Conservation (phyloP, 2,888 invertebrate species). For the Nomada lathburiana region DNA sequence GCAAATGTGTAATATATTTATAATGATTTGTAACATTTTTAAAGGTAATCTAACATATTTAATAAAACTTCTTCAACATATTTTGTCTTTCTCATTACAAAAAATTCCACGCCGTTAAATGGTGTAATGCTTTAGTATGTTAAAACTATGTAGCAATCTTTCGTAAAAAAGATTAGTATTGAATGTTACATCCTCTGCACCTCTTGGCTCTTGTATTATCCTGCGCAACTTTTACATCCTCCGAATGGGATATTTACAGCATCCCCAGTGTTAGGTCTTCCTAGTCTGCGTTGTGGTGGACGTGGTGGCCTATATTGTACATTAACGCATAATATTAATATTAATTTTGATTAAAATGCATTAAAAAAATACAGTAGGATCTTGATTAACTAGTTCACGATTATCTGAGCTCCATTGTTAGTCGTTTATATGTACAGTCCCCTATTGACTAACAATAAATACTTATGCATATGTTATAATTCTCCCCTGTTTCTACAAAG, state of each 20-base stretch:
- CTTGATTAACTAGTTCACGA: too few species aligned
- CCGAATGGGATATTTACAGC: constrained; percentile 72
- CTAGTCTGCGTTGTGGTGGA: constrained; percentile 74
- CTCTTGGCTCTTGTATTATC: constrained; percentile 29
- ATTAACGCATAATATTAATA: not conserved
- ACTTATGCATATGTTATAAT: not conserved
- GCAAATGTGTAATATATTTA: constrained; percentile 46
- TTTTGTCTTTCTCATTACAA: not conserved
- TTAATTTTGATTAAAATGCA: not conserved
- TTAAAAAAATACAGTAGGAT: not conserved
- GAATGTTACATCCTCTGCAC: not conserved
- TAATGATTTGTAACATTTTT: constrained; percentile 64
- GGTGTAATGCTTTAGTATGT: not conserved
- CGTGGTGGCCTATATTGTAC: constrained; percentile 67
- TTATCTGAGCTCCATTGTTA: too few species aligned
- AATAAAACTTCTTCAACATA: constrained; percentile 56
- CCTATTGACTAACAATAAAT: too few species aligned
- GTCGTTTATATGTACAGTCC: too few species aligned
- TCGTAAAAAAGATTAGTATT: not conserved
- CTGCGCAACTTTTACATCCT: constrained; percentile 76
- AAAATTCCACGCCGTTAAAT: not conserved
- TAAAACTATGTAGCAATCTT: not conserved
- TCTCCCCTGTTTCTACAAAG: too few species aligned
- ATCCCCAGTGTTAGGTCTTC: constrained; percentile 69
- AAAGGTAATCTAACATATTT: constrained; percentile 48